Conservation (phyloP, 2,113 vertebrate species). For the Patagioenas fasciata region DNA sequence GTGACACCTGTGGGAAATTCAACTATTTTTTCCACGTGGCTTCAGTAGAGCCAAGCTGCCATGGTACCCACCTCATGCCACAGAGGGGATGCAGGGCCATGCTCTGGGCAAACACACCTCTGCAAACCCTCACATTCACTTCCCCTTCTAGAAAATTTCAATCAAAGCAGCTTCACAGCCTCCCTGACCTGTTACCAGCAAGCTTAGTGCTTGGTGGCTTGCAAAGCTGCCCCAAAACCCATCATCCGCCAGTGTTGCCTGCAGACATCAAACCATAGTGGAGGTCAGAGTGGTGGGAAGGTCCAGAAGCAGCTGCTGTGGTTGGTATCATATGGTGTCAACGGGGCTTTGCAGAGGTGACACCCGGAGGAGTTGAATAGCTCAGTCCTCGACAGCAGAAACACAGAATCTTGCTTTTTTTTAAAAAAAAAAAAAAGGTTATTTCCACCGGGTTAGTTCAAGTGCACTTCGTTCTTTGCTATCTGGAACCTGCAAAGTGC, state of each 20-base stretch:
- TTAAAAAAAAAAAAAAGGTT: neutral
- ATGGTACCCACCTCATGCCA: fast-evolving
- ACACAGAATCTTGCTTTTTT: neutral
- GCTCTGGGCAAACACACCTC: fast-evolving
- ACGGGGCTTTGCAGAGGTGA: fast-evolving
- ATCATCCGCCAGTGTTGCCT: neutral
- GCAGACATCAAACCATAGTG: neutral
- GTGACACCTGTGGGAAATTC: neutral
- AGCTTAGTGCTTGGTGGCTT: neutral
- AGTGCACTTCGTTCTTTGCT: neutral
- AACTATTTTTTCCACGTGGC: neutral
- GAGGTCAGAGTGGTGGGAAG: fast-evolving
- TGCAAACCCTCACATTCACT: fast-evolving
- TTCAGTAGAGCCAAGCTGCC: neutral
- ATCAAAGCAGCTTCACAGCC: neutral
- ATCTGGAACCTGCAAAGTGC: neutral
- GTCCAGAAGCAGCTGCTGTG: neutral
- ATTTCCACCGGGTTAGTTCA: neutral
- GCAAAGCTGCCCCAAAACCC: neutral
- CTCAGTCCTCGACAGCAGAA: fast-evolving
- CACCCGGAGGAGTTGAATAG: neutral
- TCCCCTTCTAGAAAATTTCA: neutral
- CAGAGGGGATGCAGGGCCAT: too few species aligned
- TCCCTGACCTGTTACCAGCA: neutral
- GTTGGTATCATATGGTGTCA: fast-evolving